Percentiles rank a stretch among this genome's conserved stretches.
Evolutionary conservation across 1,140 invertebrate species (phyloP).

Genomic region (Gyrodactylus bullatarudis): DNA sequence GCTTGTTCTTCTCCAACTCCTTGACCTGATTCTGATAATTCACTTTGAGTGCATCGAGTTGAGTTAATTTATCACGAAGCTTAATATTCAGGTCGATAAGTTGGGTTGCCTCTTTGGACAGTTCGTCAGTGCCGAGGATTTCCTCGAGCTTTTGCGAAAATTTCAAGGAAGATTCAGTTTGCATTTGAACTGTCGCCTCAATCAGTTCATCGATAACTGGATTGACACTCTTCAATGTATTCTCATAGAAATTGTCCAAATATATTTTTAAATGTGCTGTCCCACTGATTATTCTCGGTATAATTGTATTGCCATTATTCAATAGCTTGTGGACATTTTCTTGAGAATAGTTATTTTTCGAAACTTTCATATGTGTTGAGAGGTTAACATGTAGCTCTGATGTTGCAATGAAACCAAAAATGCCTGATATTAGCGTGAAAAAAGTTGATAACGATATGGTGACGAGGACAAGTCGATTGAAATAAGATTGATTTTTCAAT

Average conservation of each 20-base stretch:
- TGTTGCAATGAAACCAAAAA: background rate
- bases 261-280: background rate
- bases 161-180: background rate
- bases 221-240: background rate
- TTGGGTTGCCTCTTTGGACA: background rate
- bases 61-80: background rate
- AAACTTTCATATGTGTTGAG: background rate
- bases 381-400: background rate
- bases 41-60: background rate
- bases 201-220: background rate
- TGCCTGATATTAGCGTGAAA: background rate
- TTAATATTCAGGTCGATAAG: background rate
- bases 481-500: background rate
- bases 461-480: background rate
- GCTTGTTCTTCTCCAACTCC: background rate
- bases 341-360: background rate
- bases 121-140: background rate
- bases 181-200: background rate
- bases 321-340: background rate
- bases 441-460: background rate
- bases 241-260: background rate
- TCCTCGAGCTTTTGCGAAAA: background rate
- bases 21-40: background rate
- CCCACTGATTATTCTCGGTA: background rate
- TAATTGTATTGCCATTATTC: background rate